Conservation (phyloP, 1,140 invertebrate species). For the Drepana arcuata region DNA sequence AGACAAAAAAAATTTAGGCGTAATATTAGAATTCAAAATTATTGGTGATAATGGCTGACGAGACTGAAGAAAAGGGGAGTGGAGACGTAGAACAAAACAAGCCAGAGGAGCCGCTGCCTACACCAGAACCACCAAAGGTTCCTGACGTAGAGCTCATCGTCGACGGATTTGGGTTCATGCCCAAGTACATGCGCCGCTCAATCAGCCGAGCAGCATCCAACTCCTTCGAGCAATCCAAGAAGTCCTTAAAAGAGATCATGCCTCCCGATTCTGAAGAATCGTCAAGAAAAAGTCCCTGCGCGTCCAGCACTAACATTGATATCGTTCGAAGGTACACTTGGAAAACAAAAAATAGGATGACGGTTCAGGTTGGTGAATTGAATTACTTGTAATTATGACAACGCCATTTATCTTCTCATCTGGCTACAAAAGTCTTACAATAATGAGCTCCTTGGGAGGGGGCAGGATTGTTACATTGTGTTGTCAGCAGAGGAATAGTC, state of each 20-base stretch:
- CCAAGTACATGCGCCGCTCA: constrained; percentile 12
- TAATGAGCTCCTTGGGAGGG: too few relatives aligned
- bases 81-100: constrained; percentile 13
- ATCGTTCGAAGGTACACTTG: constrained; percentile 75
- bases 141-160: constrained; percentile 51
- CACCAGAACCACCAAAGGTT: constrained; percentile 23
- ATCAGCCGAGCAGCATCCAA: constrained; percentile 2
- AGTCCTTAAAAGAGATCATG: constrained; percentile 17
- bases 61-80: constrained; percentile 11
- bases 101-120: constrained; percentile 5
- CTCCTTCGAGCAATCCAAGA: background rate
- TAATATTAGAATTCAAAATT: constrained; percentile 25
- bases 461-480: too few relatives aligned
- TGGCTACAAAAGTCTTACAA: too few relatives aligned
- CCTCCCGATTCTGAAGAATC: background rate
- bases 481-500: too few relatives aligned
- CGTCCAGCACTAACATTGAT: constrained; percentile 51
- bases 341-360: constrained; percentile 76
- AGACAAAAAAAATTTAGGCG: constrained; percentile 9
- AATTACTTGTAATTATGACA: too few relatives aligned
- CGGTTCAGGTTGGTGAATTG: constrained; percentile 76
- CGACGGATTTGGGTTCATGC: constrained; percentile 62
- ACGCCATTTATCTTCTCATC: too few relatives aligned
- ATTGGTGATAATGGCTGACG: constrained; percentile 38
- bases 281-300: constrained; percentile 28